Base-by-base conservation (phyloP, 2,797 vertebrate species). In the Menidia menidia region DNA sequence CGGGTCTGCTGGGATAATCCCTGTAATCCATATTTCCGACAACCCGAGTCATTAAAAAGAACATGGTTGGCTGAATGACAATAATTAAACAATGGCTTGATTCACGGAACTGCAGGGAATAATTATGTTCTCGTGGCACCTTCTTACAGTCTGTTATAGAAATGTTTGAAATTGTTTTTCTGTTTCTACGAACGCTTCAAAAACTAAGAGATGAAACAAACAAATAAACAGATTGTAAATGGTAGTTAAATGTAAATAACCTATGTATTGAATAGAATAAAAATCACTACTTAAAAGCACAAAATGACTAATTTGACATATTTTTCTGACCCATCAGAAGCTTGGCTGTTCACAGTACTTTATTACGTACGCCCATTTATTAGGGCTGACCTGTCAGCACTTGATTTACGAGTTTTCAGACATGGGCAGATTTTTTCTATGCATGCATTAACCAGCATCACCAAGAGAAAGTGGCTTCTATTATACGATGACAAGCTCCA, bases 1-100 rank as follows among this genome's bases (percentile, higher is more conserved):
- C 59, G 57, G 31, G 32, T 69, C 78, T 78, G 69, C 77, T 80
- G 60, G 70, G 47, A 67, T 84, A 82, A 89, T 85, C 81, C 75
- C 71, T 68, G 59, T 73, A 82, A 87, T 84, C 73, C 72, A 71
- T 4, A 5, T 70, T 64, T 86, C 62, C 60, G 62, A 54, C 68
- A 72, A 60, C 43, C 62, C 25, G 53, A 63, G 71, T 81, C 78
- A 81, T 87, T 83, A 82, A 61, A 58, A 62, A 80, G 60, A 84
- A 81, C 75, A 78, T 56, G 68, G 67, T 60, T 56, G 74, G 71
- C 54, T 80, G 63, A 87, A 83, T 83, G 56, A 73, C 33, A 60
- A 39, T 73, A 82, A 82, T 87, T 82, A 84, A 83, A 81, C 47
- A 55, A 74, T 13, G 42, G 45, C 57, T 45, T 63, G 64, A 80